phyloP scores from a whole-genome alignment of 2,797 vertebrate species.

The Tiaroga cobitis region DNA sequence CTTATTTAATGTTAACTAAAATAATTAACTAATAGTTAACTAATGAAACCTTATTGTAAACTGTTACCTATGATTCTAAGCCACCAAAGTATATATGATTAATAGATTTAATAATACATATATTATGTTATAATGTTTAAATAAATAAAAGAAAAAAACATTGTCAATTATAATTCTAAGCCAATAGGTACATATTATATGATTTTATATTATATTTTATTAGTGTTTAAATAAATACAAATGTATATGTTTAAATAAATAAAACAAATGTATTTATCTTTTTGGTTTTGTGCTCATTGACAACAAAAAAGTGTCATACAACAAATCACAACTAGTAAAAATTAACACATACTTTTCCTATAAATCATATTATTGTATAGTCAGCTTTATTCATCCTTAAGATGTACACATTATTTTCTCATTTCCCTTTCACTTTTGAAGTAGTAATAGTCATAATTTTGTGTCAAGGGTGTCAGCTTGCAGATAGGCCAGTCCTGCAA shows the following conservation, averaged over 20 bases:
- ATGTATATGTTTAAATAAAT: background rate
- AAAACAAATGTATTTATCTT: background rate
- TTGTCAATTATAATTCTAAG: background rate
- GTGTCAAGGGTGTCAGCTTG: slow-evolving; percentile 30
- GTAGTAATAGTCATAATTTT: background rate
- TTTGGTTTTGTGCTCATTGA: background rate
- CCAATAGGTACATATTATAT: background rate
- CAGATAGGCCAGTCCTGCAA: slow-evolving; percentile 17
- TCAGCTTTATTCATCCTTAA: background rate
- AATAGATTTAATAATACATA: background rate
- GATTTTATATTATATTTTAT: background rate
- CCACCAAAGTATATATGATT: background rate
- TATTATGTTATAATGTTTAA: background rate
- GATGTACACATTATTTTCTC: background rate
- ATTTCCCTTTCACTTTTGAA: background rate
- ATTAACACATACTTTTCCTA: background rate
- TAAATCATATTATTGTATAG: background rate
- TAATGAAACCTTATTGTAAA: background rate
- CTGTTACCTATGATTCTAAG: background rate
- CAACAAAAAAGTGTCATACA: background rate
- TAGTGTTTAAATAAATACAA: background rate
- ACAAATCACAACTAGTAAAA: background rate
- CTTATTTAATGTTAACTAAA: background rate
- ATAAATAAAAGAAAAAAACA: background rate
- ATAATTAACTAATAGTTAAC: no score